Conservation (phyloP, 2,888 invertebrate species). For the Cantharis nigra region DNA sequence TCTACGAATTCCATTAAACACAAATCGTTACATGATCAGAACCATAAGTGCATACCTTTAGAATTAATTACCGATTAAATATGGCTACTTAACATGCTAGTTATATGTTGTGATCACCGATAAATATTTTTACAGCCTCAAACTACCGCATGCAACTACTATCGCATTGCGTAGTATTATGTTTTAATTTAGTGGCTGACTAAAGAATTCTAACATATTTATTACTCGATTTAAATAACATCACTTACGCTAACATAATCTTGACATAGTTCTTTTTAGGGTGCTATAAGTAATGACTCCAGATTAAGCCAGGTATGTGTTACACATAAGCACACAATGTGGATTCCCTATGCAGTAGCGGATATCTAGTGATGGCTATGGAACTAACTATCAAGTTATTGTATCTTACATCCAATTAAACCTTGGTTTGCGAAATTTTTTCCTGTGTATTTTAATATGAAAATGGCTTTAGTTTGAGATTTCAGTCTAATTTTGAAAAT, state of each 20-base stretch:
- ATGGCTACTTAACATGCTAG: conserved; percentile 47
- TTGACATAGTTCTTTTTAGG: not conserved
- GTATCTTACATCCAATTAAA: too few relatives aligned
- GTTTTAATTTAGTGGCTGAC: conserved; percentile 33
- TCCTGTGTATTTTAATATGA: too few relatives aligned
- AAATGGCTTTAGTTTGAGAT: too few relatives aligned
- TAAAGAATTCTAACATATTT: conserved; percentile 22
- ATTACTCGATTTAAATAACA: conserved; percentile 20
- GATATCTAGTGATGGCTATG: not conserved
- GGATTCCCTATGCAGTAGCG: not conserved
- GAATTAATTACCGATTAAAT: conserved; percentile 46
- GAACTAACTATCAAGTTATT: not conserved
- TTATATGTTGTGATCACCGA: conserved; percentile 42
- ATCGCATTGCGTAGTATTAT: conserved; percentile 35
- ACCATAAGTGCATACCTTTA: conserved; percentile 34
- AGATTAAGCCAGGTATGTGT: not conserved
- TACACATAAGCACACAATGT: not conserved
- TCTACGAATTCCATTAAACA: conserved; percentile 30
- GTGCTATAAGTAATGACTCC: not conserved
- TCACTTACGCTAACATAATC: not conserved
- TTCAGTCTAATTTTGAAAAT: too few relatives aligned
- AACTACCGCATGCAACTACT: conserved; percentile 35
- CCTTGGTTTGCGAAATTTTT: too few relatives aligned
- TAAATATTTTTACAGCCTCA: conserved; percentile 41
- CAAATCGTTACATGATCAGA: conserved; percentile 39